Conservation (phyloP, 2,888 invertebrate species). For the Parnassius glacialis region DNA sequence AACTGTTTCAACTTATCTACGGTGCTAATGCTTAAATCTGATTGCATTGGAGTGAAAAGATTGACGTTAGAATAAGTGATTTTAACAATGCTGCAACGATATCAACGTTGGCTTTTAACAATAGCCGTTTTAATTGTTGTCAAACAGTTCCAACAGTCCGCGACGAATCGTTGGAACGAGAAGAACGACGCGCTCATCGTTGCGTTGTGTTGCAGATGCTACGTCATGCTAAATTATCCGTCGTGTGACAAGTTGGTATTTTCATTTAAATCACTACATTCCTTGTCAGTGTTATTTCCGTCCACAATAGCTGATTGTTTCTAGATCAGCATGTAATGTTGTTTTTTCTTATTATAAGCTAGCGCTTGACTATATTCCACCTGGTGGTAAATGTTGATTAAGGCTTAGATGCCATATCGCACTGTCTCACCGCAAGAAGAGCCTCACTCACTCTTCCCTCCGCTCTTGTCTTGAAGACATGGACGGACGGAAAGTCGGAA, state of each 20-base stretch:
- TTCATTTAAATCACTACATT: too few species aligned
- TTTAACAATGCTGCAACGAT: not conserved
- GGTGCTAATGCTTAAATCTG: slow-evolving; percentile 8
- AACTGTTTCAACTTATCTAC: slow-evolving; percentile 18
- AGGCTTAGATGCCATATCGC: too few species aligned
- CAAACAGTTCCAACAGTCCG: not conserved
- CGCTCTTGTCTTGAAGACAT: too few species aligned
- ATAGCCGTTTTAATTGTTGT: slow-evolving; percentile 7
- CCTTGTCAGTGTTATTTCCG: too few species aligned
- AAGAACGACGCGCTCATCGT: not conserved
- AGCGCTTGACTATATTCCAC: too few species aligned
- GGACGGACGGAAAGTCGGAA: too few species aligned
- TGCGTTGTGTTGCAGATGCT: not conserved
- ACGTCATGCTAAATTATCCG: not conserved
- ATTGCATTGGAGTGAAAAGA: not conserved
- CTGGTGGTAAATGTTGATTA: too few species aligned
- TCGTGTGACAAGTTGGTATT: not conserved
- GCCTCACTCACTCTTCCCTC: too few species aligned
- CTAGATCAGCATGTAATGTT: too few species aligned
- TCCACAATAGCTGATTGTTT: too few species aligned
- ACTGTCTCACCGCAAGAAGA: too few species aligned
- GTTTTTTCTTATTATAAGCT: too few species aligned
- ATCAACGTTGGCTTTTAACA: not conserved
- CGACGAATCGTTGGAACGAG: not conserved
- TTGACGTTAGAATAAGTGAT: slow-evolving; percentile 8